Conservation (phyloP, 2,113 vertebrate species). For the Micronycteris hirsuta region DNA sequence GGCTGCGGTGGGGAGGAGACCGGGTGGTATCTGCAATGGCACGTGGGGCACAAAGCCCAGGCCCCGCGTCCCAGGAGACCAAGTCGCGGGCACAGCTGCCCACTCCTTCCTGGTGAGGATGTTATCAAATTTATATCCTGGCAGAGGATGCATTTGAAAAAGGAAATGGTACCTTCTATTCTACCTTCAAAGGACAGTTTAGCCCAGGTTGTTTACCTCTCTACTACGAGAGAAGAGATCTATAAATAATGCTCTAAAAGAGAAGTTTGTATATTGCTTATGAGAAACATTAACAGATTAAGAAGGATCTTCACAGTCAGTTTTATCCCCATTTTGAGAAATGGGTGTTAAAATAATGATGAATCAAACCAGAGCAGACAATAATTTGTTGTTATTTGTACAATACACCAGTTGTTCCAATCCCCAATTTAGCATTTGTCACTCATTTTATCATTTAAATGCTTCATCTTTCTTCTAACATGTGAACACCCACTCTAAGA, state of each 20-base stretch:
- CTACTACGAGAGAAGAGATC: not conserved
- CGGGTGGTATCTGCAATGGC: not conserved
- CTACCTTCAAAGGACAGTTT: not conserved
- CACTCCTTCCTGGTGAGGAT: not conserved
- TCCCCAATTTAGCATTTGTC: conserved; percentile 46
- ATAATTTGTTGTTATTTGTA: conserved; percentile 6
- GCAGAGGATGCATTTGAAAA: not conserved
- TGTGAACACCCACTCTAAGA: conserved; percentile 15
- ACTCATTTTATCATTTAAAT: not conserved
- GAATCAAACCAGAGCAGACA: not conserved
- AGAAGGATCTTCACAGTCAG: not conserved
- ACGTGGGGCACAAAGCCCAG: not conserved
- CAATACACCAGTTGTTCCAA: not conserved
- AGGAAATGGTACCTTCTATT: not conserved
- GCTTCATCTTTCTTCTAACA: conserved; percentile 40
- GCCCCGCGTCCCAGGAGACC: not conserved
- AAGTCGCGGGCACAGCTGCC: not conserved
- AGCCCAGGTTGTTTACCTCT: not conserved
- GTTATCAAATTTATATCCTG: not conserved
- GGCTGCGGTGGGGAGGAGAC: not conserved
- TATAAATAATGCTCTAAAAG: not conserved
- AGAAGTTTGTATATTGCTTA: not conserved
- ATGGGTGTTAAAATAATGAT: conserved; percentile 23
- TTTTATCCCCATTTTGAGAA: conserved; percentile 39
- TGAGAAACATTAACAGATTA: conserved; percentile 9